These are phyloP conservation scores for Panurus biarmicus DNA, from an alignment of 2,113 vertebrate genomes.

Conservation along the genomic window DNA sequence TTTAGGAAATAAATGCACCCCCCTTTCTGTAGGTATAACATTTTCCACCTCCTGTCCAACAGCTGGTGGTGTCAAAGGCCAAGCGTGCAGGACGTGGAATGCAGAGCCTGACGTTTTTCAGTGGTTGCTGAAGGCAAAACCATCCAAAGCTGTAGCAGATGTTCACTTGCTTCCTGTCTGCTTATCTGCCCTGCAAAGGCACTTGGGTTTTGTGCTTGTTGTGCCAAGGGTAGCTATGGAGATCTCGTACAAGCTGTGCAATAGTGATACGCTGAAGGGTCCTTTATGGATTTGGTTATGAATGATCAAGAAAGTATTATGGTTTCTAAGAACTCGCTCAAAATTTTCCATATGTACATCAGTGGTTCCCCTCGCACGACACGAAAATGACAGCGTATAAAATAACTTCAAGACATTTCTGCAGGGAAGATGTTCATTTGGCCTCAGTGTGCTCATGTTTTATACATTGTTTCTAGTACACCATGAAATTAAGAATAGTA, in stretches of 20 bases:
- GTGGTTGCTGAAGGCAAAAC: conserved; percentile 32
- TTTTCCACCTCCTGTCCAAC: background rate
- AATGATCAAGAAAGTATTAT: background rate
- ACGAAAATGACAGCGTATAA: background rate
- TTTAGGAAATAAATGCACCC: background rate
- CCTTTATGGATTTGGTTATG: background rate
- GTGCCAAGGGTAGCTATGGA: conserved; percentile 63
- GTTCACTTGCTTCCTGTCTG: conserved; percentile 66
- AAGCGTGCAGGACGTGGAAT: background rate
- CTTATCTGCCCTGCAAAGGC: conserved; percentile 66
- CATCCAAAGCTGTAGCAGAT: conserved; percentile 46
- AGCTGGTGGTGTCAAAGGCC: conserved; percentile 24
- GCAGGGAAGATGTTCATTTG: background rate
- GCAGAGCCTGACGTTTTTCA: conserved; percentile 15
- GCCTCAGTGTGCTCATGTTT: background rate
- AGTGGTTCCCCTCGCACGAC: background rate
- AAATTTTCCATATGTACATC: background rate
- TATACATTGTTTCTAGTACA: background rate
- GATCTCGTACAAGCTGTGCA: conserved; percentile 9
- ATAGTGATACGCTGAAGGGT: background rate
- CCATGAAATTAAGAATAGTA: background rate
- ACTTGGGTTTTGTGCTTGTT: conserved; percentile 44
- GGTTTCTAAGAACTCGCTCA: background rate
- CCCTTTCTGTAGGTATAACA: background rate
- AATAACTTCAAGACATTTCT: background rate